These are phyloP conservation scores for Drosophila macrospina DNA, from an alignment of 2,888 invertebrate genomes.

Conservation along the genomic window DNA sequence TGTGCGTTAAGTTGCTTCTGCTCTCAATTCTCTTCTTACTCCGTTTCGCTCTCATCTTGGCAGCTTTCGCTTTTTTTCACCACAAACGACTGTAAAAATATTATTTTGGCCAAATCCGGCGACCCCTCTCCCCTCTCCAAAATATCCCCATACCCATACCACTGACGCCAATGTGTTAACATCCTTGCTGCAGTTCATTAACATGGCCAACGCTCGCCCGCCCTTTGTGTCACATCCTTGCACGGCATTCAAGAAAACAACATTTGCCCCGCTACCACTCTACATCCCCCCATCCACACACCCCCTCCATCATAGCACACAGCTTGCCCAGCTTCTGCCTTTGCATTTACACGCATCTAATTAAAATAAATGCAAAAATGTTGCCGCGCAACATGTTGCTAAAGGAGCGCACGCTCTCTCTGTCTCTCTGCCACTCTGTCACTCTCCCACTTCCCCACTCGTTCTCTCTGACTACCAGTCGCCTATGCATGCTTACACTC, in stretches of 20 bases:
- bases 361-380: slow-evolving; percentile 47
- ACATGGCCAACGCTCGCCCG: slow-evolving; percentile 29
- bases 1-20: slow-evolving; percentile 20
- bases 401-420: slow-evolving; percentile 58
- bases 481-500: background rate
- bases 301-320: no score
- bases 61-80: slow-evolving; percentile 51
- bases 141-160: no score
- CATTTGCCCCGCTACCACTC: background rate
- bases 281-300: background rate
- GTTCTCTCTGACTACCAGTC: slow-evolving; percentile 1
- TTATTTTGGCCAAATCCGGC: slow-evolving; percentile 29
- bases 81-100: slow-evolving; percentile 34
- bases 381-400: slow-evolving; percentile 72
- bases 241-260: slow-evolving; percentile 35
- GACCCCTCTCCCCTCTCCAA: background rate
- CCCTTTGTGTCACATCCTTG: background rate
- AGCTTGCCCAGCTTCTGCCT: no score
- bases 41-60: slow-evolving; percentile 9
- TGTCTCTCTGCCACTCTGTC: background rate
- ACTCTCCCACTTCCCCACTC: background rate
- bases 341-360: slow-evolving; percentile 45
- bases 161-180: no score
- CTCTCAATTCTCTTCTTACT: slow-evolving; percentile 13
- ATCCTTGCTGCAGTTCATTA: slow-evolving; percentile 52